Evolutionary conservation across 1,140 invertebrate species (phyloP), one percentile per base, ranked within the genome.

Genomic region (Philotrypesis tridentata): DNA sequence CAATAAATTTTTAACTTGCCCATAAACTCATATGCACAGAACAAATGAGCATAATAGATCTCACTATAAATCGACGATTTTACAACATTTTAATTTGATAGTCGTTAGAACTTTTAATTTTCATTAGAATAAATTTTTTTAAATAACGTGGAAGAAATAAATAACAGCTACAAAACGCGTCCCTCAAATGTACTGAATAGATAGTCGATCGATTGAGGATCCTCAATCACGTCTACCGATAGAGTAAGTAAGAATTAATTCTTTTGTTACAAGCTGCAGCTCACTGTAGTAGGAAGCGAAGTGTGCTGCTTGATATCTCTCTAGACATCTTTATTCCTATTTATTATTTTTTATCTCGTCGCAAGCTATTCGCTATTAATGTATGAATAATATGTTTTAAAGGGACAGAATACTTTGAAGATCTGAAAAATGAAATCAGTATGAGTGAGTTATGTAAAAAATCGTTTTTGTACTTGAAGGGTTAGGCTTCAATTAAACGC

Each of bases 181-280:
- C 40, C 40, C 17, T 43, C 40, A 43, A 43, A 14, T 43, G n/a
- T n/a, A n/a, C n/a, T n/a, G n/a, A n/a, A n/a, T n/a, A n/a, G n/a
- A n/a, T n/a, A n/a, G n/a, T n/a, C n/a, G 48, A n/a, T 21, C 48
- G 21, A 55, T 55, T 14, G n/a, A 21, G n/a, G 48, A 55, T 65
- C 27, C 23, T 65, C 63, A 65, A 21, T 65, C 63, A 65, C 63
- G 23, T 25, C 63, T 65, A 25, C 27, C 63, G 25, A 65, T 65
- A 29, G 63, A 65, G 27, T 65, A 63, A 25, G 29, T 67, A 68
- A 68, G 31, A 68, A 68, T 68, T 33, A 33, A 68, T 68, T 21
- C 27, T 31, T 68, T 8, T 5, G 33, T 61, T n/a, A n/a, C n/a
- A n/a, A n/a, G n/a, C n/a, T 33, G 31, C 33, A 67, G 23, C 23